These are phyloP conservation scores for Euschistus heros DNA, from an alignment of 1,140 invertebrate genomes.

Conservation along the genomic window DNA sequence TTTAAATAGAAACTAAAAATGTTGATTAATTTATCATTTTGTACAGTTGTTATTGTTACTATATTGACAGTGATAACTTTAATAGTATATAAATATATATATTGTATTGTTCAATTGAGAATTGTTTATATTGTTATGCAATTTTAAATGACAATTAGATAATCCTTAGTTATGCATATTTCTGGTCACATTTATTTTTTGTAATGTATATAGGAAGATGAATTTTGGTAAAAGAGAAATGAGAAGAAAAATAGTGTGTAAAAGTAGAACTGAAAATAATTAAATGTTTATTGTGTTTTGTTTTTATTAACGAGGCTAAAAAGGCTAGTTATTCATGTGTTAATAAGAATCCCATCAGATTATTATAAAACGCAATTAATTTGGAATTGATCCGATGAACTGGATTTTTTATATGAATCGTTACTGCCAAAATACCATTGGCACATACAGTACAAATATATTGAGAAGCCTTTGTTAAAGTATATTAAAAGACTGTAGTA, in stretches of 20 bases:
- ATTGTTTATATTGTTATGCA: constrained; percentile 8
- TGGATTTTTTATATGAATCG: not conserved
- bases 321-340: not conserved
- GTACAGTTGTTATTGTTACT: constrained; percentile 12
- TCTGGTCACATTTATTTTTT: constrained; percentile 6
- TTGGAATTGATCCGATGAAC: not conserved
- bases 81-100: constrained; percentile 8
- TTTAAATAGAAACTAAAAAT: not conserved
- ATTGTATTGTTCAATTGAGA: not conserved
- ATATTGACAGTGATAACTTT: not conserved
- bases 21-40: constrained; percentile 7
- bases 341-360: not conserved
- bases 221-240: not conserved
- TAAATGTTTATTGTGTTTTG: not conserved
- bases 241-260: not conserved
- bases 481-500: constrained; percentile 15
- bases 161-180: not conserved
- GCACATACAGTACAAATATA: constrained; percentile 13
- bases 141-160: constrained; percentile 1
- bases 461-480: constrained; percentile 7
- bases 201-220: constrained; percentile 4
- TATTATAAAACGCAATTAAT: not conserved
- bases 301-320: not conserved
- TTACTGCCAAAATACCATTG: constrained; percentile 3
- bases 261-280: not conserved